Conservation (phyloP, 2,888 invertebrate genomes). For the Pecten maximus region DNA sequence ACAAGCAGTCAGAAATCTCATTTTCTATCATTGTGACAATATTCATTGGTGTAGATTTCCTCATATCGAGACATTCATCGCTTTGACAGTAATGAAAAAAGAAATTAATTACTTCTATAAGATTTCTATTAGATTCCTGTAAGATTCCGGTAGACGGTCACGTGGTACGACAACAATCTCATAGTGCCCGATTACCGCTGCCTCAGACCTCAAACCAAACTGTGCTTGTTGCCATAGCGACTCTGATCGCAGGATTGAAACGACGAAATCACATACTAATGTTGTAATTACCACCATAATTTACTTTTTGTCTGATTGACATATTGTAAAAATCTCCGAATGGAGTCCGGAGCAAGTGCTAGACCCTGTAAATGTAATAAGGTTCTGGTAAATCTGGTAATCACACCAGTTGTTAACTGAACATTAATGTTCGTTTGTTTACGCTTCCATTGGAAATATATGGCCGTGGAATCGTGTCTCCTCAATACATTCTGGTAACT, state of each 20-base stretch:
- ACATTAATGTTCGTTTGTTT: neutral
- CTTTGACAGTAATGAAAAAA: slow-evolving; percentile 9
- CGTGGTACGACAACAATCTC: neutral
- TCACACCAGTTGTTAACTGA: neutral
- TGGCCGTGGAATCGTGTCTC: too few relatives aligned
- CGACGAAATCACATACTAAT: neutral
- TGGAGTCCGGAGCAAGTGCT: neutral
- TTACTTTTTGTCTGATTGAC: neutral
- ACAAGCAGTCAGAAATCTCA: neutral
- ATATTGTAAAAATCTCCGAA: neutral
- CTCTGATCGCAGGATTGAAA: neutral
- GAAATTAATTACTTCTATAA: neutral
- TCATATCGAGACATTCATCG: neutral
- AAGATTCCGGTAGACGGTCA: neutral
- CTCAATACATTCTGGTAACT: too few relatives aligned
- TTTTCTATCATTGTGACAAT: neutral
- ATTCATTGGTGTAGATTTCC: neutral
- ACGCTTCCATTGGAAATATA: neutral
- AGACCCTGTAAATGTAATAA: neutral
- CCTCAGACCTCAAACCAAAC: neutral
- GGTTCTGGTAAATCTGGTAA: neutral
- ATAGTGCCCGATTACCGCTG: neutral
- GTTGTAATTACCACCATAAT: neutral
- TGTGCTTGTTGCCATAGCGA: neutral
- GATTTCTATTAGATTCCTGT: neutral